Evolutionary conservation across 1,140 invertebrate genomes (phyloP), one percentile per base, ranked within the genome.

Genomic region (Planococcus citri): DNA sequence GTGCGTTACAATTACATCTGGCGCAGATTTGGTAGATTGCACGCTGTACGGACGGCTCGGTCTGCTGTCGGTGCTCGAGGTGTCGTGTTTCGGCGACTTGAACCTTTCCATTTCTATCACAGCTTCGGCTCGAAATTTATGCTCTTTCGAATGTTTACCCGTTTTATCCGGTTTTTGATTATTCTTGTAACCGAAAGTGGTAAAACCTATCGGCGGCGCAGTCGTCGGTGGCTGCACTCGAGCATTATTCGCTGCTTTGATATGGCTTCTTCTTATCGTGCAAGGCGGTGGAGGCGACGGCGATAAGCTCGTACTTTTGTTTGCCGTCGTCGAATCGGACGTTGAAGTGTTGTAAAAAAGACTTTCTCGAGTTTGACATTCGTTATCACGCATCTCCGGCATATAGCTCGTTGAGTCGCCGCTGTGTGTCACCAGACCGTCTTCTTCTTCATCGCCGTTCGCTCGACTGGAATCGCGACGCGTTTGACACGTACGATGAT

Each of bases 1-100:
- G 84, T 89, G 88, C 20, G 87, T 88, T 74, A 89, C 88, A 73
- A 92, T 91, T 69, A 92, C 90, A 76, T 94, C 91, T 21, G 90
- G 90, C 0, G 90, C 90, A 60, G 90, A 91, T 76, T 91, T 90
- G 10, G 87, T 89, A 14, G 88, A 89, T 72, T 88, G 86, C 68
- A 86, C 85, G 77, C 87, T 89, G 76, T 87, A 87, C 0, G 86
- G 85, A 12, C 86, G 70, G 27, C 29, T 64, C 1, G 58, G 67
- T 20, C 72, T 70, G 33, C 71, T 70, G 25, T 57, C 69, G 51
- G 60, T 70, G 22, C 68, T 57, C 1, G 57, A 27, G 12, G 25
- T 27, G n/a, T 69, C 61, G 20, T 38, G 29, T 27, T 64, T 61
- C 3, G 21, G 29, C n/a, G 27, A 29, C 14, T 58, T 51, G 64